Base-by-base conservation (phyloP, 1,140 invertebrate genomes). In the Aethina tumida region DNA sequence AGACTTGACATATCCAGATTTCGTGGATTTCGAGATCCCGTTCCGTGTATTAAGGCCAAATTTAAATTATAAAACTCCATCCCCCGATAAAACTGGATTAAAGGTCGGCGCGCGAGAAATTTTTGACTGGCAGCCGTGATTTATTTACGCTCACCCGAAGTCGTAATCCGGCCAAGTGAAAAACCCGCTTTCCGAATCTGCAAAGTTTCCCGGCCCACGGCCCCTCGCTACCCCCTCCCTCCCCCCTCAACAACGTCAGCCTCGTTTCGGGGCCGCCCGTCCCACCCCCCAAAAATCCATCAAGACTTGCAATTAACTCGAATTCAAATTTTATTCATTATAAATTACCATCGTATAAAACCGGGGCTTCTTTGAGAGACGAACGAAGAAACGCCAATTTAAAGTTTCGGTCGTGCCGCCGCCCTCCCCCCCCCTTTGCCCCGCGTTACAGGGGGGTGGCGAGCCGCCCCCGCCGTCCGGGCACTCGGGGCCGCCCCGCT, bases 281-380 rank as follows among this genome's bases (percentile, higher is more conserved):
- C 24, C 3, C 18, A 15, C 35, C 49, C 41, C 47, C 41, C 50
- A 44, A 53, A 56, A 58, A 58, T 58, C 57, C 55, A 58, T 60
- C 55, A 60, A 51, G 53, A 52, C 50, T 58, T 46, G 58, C 54
- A 60, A 60, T 60, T 60, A 60, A 60, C 53, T 55, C 50, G 52
- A 58, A 58, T 60, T 58, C 55, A 58, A 60, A 58, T 60, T 60
- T 60, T 60, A 60, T 60, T 58, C 58, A 60, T 60, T 60, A 60
- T 70, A 69, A 71, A 70, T 70, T 67, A 66, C 67, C 51, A 51
- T 46, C 44, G 50, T 55, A 57, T 53, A 57, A 58, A 59, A 56
- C 54, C 50, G 41, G 39, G 30, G 48, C 45, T 56, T 55, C 54
- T 56, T 56, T 55, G 54, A 53, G 48, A 40, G 43, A n/a, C n/a